Evolutionary conservation across 2,113 vertebrate genomes (phyloP).

Genomic region (Zosterops hypoxanthus): DNA sequence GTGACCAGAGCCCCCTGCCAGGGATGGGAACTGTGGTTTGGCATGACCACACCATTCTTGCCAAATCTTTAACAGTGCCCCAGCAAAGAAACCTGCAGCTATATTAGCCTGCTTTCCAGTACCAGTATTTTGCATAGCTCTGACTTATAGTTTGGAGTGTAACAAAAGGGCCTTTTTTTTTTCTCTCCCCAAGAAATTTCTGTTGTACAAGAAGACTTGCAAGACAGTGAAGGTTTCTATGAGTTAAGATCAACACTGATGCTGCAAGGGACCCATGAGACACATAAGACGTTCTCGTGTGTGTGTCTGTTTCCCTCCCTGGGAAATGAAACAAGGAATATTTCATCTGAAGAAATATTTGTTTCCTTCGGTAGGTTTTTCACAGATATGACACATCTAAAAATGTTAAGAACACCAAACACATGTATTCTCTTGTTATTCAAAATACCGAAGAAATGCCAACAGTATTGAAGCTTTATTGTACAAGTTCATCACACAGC

Average conservation of each 20-base stretch:
- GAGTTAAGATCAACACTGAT: constrained; percentile 52
- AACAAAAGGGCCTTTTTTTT: background rate
- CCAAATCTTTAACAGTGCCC: background rate
- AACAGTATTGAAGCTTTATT: background rate
- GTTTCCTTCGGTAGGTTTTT: constrained; percentile 54
- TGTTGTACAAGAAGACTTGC: constrained; percentile 35
- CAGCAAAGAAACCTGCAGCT: background rate
- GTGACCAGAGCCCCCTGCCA: background rate
- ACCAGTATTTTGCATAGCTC: background rate
- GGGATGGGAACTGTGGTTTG: background rate
- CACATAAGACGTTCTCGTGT: constrained; percentile 18
- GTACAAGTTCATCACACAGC: background rate
- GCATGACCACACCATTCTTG: background rate
- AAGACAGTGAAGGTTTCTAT: constrained; percentile 53
- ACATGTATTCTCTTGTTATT: background rate
- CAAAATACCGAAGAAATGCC: background rate
- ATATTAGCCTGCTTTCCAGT: background rate
- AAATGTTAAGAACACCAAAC: background rate
- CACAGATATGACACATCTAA: background rate
- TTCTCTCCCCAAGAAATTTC: constrained; percentile 12
- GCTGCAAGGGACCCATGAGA: background rate
- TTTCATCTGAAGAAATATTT: constrained; percentile 65
- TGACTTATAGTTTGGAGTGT: background rate
- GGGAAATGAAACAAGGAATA: constrained; percentile 1
- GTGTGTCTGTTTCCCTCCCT: constrained; percentile 22